Percentiles rank a stretch among this genome's conserved stretches.
Conservation (phyloP, 2,797 vertebrate species). For the Sphaeramia orbicularis region DNA sequence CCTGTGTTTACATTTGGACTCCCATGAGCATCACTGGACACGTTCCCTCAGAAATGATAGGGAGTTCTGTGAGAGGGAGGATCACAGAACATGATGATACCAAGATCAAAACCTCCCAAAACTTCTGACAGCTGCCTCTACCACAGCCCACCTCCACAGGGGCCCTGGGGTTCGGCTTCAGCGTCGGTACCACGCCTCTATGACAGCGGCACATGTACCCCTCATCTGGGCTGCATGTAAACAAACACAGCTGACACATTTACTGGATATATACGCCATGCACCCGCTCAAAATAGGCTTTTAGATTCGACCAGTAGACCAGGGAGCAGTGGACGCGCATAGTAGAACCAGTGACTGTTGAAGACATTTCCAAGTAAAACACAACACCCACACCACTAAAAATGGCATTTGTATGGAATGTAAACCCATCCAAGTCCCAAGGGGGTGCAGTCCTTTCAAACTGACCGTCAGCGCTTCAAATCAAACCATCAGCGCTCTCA, state of each 20-base stretch:
- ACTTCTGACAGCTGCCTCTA: slow-evolving; percentile 55
- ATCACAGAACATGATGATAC: slow-evolving; percentile 48
- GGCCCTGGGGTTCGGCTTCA: slow-evolving; percentile 18
- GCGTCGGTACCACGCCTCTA: slow-evolving; percentile 27
- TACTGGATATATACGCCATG: slow-evolving; percentile 29
- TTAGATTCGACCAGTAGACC: slow-evolving; percentile 50
- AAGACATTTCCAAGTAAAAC: slow-evolving; percentile 62
- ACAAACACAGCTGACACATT: slow-evolving; percentile 60
- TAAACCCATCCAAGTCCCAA: slow-evolving; percentile 34
- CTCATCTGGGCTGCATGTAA: not conserved
- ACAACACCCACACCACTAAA: slow-evolving; percentile 62
- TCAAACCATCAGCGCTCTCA: slow-evolving; percentile 30
- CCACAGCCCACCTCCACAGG: slow-evolving; percentile 46
- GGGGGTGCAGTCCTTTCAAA: slow-evolving; percentile 47
- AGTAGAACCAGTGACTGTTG: slow-evolving; percentile 32
- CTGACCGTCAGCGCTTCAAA: slow-evolving; percentile 24
- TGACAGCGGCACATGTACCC: slow-evolving; percentile 13
- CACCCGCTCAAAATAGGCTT: slow-evolving; percentile 52
- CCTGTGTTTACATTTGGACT: slow-evolving; percentile 25
- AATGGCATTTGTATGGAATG: slow-evolving; percentile 60
- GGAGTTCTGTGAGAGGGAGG: slow-evolving; percentile 43
- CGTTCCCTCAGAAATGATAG: slow-evolving; percentile 37
- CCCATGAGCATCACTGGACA: not conserved
- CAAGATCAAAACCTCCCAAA: slow-evolving; percentile 60
- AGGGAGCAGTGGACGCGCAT: slow-evolving; percentile 37